phyloP scores from a whole-genome alignment of 2,797 vertebrate species.

The Hylomyscus alleni region DNA sequence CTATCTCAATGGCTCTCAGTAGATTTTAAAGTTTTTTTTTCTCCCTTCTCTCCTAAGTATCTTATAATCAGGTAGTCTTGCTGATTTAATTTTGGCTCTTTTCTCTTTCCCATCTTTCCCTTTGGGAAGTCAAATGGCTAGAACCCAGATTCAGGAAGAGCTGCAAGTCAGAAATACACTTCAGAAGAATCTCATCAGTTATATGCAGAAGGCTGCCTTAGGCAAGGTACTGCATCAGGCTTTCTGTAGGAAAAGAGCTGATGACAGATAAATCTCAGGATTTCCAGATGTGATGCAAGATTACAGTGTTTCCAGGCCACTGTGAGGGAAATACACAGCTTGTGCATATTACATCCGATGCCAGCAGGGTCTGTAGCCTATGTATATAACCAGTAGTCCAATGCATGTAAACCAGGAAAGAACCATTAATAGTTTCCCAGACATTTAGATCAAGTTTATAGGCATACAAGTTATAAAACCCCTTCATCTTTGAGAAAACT shows the following conservation, averaged over 20 bases:
- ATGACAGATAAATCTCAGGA: slow-evolving; percentile 42
- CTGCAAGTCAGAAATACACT: neutral
- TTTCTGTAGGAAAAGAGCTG: slow-evolving; percentile 39
- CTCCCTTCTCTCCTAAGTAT: neutral
- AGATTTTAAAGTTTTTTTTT: neutral
- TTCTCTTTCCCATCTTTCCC: slow-evolving; percentile 29
- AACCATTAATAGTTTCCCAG: slow-evolving; percentile 41
- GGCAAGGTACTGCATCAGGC: slow-evolving; percentile 1
- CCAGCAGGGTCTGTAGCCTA: neutral
- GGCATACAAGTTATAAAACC: slow-evolving; percentile 33
- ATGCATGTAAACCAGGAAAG: slow-evolving; percentile 50
- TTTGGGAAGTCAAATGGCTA: slow-evolving; percentile 49
- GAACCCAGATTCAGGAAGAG: slow-evolving; percentile 17
- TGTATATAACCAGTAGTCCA: slow-evolving; percentile 24
- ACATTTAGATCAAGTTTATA: slow-evolving; percentile 46
- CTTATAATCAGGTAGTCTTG: slow-evolving; percentile 35
- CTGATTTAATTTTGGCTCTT: slow-evolving; percentile 56
- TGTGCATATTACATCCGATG: slow-evolving; percentile 5
- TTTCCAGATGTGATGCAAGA: slow-evolving; percentile 54
- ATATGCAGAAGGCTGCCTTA: slow-evolving; percentile 34
- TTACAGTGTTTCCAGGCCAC: slow-evolving; percentile 51
- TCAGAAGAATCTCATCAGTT: slow-evolving; percentile 36
- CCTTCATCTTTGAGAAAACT: slow-evolving; percentile 54
- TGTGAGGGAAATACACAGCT: slow-evolving; percentile 1
- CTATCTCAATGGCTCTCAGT: neutral